Evolutionary conservation across 2,113 vertebrate genomes (phyloP), one percentile per base, ranked within the genome.

Genomic region (Caranx ignobilis): DNA sequence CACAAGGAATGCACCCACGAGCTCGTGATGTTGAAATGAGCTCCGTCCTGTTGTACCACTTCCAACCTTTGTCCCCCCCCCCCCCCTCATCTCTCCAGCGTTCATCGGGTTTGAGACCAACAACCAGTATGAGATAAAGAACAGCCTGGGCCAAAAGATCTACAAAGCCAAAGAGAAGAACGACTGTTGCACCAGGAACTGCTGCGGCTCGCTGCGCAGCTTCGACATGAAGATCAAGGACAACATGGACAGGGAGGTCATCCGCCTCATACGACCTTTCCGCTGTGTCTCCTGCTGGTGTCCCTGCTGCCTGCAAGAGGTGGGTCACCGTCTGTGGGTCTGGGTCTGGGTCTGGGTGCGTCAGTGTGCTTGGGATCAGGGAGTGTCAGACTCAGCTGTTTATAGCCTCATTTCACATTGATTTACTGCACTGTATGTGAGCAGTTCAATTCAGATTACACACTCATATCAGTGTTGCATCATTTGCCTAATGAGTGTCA

Each of bases 221-320:
- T 96, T 97, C 16, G 95, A 96, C 77, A 94, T 98, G 89, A 96
- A 95, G 47, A 93, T 98, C 79, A 96, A 95, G 31, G 96, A 98
- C 89, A 92, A 92, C 71, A 37, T 12, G 4, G 96, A 96, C 67
- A 88, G 94, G 0, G 96, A 97, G 81, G 96, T 98, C 91, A 95
- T 98, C 67, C 96, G 95, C 6, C 89, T 97, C 37, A 87, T 97
- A 9, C 93, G 97, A 4, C 96, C 97, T 6, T 96, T 92, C 66
- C 96, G 95, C 79, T 98, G 97, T 34, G 95, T 93, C 50, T 96
- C 95, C 85, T 95, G 96, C 92, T 96, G 96, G 92, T 98, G 93
- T n/a, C 96, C 97, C 34, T 97, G 97, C 81, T 97, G 91, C 85
- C 82, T 97, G 64, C 97, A 98, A 90, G 96, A 97, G 96, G 97